Base-by-base conservation (phyloP, 2,113 vertebrate genomes). In the Oncorhynchus kisutch region DNA sequence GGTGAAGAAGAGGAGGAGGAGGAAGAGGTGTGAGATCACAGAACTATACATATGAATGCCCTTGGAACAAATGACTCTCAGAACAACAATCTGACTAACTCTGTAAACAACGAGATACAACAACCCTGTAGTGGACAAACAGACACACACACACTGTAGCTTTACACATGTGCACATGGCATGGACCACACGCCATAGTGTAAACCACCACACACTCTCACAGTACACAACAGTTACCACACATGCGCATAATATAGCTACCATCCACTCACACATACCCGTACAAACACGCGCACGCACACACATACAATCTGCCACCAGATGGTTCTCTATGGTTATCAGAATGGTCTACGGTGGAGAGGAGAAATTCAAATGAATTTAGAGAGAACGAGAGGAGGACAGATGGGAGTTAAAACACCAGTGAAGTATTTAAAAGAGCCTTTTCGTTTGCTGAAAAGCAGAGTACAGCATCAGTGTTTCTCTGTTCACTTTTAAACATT, bases 1-100 rank as follows among this genome's bases (percentile, higher is more conserved):
- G 34, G 5, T 34, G 39, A 45, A 2, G 39, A 11, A 45, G 39
- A 9, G 9, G 39, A 9, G 8, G 39, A 45, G 6, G 13, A 24
- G n/a, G 25, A 24, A 18, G 24, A 80, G 74, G 75, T 16, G 29
- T 78, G 51, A 77, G 74, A 70, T 57, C 71, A 39, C 48, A 31
- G 6, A 18, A 14, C 3, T 18, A 18, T 49, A 48, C 18, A 54
- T 31, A 31, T 11, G 20, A 9, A 14, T 66, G 18, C 48, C 67
- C 66, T 18, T 3, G 22, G 29, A 20, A 14, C 11, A 20, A 68
- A 9, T 13, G 13, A 75, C 8, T 29, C 74, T 48, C 34, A 22
- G 60, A 27, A 18, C 39, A 45, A 45, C 9, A 45, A 45, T 45
- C 39, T 45, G 39, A 45, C 39, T 45, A 11, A 12, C 39, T 45